Percentiles rank a stretch among this genome's conserved stretches.
These are phyloP conservation scores for Pampus argenteus DNA, from an alignment of 2,797 vertebrate genomes.

Conservation along the genomic window DNA sequence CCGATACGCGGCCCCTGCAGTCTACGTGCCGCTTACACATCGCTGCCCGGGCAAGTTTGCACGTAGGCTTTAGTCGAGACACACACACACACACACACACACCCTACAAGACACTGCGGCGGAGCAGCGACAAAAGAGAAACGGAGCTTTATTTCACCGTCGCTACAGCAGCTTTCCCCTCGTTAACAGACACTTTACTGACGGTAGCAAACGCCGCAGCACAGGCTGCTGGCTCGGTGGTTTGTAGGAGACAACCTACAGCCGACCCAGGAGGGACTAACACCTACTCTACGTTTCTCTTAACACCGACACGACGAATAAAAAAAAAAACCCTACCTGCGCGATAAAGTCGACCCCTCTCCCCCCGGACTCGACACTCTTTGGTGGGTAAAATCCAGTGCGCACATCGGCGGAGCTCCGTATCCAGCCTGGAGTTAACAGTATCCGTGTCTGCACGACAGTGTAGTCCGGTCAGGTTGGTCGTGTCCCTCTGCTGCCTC, in stretches of 20 bases:
- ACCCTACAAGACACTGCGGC: slow-evolving; percentile 59
- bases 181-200: neutral
- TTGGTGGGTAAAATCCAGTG: slow-evolving; percentile 71
- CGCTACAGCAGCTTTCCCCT: neutral
- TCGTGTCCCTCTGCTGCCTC: slow-evolving; percentile 51
- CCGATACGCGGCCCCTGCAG: slow-evolving; percentile 78
- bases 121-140: slow-evolving; percentile 64
- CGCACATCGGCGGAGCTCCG: slow-evolving; percentile 74
- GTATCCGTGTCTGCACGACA: slow-evolving; percentile 59
- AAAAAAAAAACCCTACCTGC: slow-evolving; percentile 67
- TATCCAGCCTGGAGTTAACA: slow-evolving; percentile 43
- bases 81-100: slow-evolving; percentile 37
- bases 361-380: slow-evolving; percentile 64
- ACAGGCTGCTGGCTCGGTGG: no score
- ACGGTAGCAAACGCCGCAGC: no score
- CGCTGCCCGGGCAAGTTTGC: slow-evolving; percentile 82
- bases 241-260: no score
- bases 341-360: slow-evolving; percentile 62
- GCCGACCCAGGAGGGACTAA: neutral
- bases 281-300: neutral
- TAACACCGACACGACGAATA: slow-evolving; percentile 28
- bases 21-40: slow-evolving; percentile 82
- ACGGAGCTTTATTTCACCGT: slow-evolving; percentile 28
- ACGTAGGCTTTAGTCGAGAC: slow-evolving; percentile 80
- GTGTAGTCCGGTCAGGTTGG: slow-evolving; percentile 57